phyloP scores from a whole-genome alignment of 2,797 vertebrate species.

The Malacoraja senta region DNA sequence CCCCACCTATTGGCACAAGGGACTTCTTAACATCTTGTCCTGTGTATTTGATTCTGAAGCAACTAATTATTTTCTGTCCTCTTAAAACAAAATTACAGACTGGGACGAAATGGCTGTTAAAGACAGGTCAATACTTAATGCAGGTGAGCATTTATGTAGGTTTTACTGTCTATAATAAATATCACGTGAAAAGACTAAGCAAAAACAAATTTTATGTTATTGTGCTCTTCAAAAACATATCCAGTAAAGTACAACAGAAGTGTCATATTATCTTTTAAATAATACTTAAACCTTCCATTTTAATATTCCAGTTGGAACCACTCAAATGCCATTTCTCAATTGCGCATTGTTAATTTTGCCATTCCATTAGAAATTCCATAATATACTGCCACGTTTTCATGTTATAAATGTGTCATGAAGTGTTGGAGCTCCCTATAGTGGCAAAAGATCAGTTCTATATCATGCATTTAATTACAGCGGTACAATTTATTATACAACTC shows the following conservation, averaged over 20 bases:
- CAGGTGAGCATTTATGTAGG: constrained; percentile 31
- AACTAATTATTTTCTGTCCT: constrained; percentile 33
- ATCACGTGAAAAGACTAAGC: not conserved
- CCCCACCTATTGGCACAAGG: too few species aligned
- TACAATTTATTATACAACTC: not conserved
- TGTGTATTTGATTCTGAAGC: too few species aligned
- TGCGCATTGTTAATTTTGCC: not conserved
- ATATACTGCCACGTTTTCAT: not conserved
- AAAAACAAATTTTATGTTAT: not conserved
- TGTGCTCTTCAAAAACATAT: not conserved
- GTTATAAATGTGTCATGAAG: not conserved
- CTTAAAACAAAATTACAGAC: constrained; percentile 30
- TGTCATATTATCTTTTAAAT: not conserved
- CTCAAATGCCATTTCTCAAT: not conserved
- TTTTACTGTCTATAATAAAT: constrained; percentile 14
- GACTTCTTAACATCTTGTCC: too few species aligned
- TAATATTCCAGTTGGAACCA: not conserved
- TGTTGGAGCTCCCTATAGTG: not conserved
- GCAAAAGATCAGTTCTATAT: not conserved
- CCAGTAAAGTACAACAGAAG: not conserved
- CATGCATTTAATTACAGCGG: not conserved
- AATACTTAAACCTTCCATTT: not conserved
- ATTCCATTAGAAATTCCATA: not conserved
- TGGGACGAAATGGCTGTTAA: constrained; percentile 35
- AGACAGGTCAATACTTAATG: constrained; percentile 34